Evolutionary conservation across 2,888 invertebrate genomes (phyloP).

Genomic region (Temnothorax unifasciatus): DNA sequence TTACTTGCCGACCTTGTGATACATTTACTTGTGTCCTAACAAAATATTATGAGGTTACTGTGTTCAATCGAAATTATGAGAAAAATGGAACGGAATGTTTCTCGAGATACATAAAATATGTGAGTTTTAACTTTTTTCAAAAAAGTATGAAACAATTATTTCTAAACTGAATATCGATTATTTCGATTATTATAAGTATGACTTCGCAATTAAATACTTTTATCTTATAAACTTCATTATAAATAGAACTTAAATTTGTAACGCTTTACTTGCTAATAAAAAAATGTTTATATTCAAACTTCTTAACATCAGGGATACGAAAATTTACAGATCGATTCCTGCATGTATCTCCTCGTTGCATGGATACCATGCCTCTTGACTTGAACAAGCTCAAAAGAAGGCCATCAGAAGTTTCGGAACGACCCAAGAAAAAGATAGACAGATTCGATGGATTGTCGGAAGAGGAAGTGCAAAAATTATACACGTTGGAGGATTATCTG

Average conservation of each 20-base stretch:
- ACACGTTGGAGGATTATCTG: conserved; percentile 81
- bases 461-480: conserved; percentile 79
- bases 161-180: not conserved
- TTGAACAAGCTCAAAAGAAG: conserved; percentile 79
- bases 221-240: not conserved
- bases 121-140: not conserved
- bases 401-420: conserved; percentile 50
- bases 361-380: conserved; percentile 76
- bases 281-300: not conserved
- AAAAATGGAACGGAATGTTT: conserved; percentile 8
- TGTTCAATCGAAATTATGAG: not conserved
- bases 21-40: not conserved
- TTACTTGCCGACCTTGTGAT: not conserved
- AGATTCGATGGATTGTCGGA: conserved; percentile 83
- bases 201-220: not conserved
- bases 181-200: not conserved
- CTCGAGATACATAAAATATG: conserved; percentile 8
- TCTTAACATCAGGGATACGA: not conserved
- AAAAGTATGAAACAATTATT: not conserved
- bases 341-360: not conserved
- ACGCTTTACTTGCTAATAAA: not conserved
- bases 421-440: conserved; percentile 72
- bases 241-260: not conserved
- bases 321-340: conserved; percentile 36
- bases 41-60: not conserved